Evolutionary conservation across 2,797 vertebrate species (phyloP), one percentile per base, ranked within the genome.

Genomic region (Sebastolobus alascanus): DNA sequence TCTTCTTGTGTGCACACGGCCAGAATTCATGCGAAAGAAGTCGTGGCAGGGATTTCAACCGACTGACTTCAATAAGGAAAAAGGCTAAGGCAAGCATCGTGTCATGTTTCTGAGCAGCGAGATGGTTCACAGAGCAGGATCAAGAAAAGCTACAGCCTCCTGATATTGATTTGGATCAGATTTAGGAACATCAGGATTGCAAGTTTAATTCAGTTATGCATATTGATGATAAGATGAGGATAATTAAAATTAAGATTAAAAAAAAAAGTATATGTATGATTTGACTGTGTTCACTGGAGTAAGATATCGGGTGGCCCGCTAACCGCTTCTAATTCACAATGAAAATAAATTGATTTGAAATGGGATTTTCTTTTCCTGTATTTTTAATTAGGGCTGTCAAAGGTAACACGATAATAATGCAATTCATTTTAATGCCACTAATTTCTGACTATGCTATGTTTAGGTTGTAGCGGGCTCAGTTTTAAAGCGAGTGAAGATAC

Each of bases 151-250:
- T 60, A 5, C 40, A 70, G n/a, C 37, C 31, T 5, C 5, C 2
- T 2, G 43, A 75, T 22, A 52, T n/a, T 58, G 67, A 68, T 55
- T 67, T 73, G 31, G 29, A 75, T 78, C 12, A 20, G 13, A 69
- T 69, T 59, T 31, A 37, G 6, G 31, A 65, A 22, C 31, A 50
- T 46, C 22, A 59, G 9, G 14, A 55, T 66, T 33, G 11, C 40
- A 27, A 59, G 35, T 35, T 33, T 60, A 58, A 40, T 22, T 16
- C 6, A 37, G 0, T 35, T 46, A 6, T 63, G 18, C 35, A 77
- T 35, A 60, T 33, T 54, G 33, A 33, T 66, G 4, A 59, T 29
- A 3, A 16, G 29, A 31, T 59, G 16, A 50, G n/a, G 10, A 46
- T 0, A 46, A 27, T 33, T 31, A 6, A 43, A 12, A 50, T 67